A percentile compares a stretch with the other conserved stretches of the same genome.
Conservation (phyloP, 1,140 invertebrate species). For the Melitaea cinxia region DNA sequence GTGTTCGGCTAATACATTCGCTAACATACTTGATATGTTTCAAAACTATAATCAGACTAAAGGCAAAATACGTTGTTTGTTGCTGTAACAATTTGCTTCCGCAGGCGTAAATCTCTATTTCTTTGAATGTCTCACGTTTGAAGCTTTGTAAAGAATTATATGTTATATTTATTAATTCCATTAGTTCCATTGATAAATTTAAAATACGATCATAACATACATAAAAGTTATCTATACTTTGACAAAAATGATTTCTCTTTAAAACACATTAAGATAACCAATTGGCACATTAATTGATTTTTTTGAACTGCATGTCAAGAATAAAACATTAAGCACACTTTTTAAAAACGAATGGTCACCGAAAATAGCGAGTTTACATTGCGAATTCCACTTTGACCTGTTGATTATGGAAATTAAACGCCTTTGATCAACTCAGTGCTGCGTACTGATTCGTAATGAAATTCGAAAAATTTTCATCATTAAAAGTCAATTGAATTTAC, state of each 20-base stretch:
- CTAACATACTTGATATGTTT: too few relatives aligned
- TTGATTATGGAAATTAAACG: slow-evolving; percentile 63
- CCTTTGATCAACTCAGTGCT: slow-evolving; percentile 59
- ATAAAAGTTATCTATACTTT: too few relatives aligned
- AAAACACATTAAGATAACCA: too few relatives aligned
- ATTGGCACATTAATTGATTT: background rate
- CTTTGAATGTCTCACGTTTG: slow-evolving; percentile 10
- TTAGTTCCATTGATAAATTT: too few relatives aligned
- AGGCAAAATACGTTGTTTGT: slow-evolving; percentile 27
- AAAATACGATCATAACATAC: too few relatives aligned
- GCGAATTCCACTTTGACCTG: slow-evolving; percentile 38
- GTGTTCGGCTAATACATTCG: too few relatives aligned
- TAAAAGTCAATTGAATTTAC: slow-evolving; percentile 72
- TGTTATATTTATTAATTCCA: background rate
- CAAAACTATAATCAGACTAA: slow-evolving; percentile 22
- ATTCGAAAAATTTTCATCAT: slow-evolving; percentile 71
- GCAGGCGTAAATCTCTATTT: slow-evolving; percentile 29
- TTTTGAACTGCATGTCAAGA: background rate
- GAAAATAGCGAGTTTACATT: slow-evolving; percentile 19
- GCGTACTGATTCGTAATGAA: slow-evolving; percentile 54
- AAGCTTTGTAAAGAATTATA: background rate
- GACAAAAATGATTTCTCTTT: too few relatives aligned
- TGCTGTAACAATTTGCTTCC: slow-evolving; percentile 14
- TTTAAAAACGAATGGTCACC: slow-evolving; percentile 1
- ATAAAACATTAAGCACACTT: background rate